Base-by-base conservation (phyloP, 1,140 invertebrate species). In the Pemphigus obesinymphae region DNA sequence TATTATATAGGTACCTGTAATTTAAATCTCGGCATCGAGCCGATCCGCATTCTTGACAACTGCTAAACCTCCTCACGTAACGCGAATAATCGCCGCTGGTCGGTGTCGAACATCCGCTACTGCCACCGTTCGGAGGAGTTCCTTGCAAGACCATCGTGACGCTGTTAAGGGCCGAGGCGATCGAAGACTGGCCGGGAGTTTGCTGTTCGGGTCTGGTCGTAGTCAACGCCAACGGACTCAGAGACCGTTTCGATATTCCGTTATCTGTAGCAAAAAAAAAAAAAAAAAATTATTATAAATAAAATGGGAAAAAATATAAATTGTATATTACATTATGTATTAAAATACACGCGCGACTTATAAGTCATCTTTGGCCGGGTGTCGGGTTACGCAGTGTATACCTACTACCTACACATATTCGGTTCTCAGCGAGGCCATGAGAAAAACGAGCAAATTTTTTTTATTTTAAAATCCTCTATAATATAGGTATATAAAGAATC, bases 11-110 rank as follows among this genome's bases (percentile, higher is more conserved):
- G n/a, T n/a, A 88, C 87, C 87, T 89, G 86, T 95, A 95, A 80
- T 93, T 93, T 80, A 95, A 89, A 82, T 95, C 94, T 84, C 93
- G 92, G 88, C 94, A 95, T 85, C 92, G 91, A 34, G 89, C 90
- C 58, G 90, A 91, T n/a, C 93, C 93, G 86, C 94, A 96, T 87
- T 95, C 93, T 66, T 91, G 84, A 3, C 92, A 91, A 82, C 90
- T 93, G 37, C 89, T 88, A 86, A 91, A 96, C 88, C 93, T 90
- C 87, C 93, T 92, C 40, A 95, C 92, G 86, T 95, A 95, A 87
- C 93, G 91, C 15, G 92, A 93, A 87, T 94, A 95, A 87, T 95
- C 93, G 58, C 76, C 37, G 20, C 53, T 80, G 37, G 76, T 80
- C 15, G 76, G 53, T 1, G 76, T 61, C 10, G 76, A 63, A 29